Base-by-base conservation (phyloP, 2,113 vertebrate species). In the Chaenocephalus aceratus region DNA sequence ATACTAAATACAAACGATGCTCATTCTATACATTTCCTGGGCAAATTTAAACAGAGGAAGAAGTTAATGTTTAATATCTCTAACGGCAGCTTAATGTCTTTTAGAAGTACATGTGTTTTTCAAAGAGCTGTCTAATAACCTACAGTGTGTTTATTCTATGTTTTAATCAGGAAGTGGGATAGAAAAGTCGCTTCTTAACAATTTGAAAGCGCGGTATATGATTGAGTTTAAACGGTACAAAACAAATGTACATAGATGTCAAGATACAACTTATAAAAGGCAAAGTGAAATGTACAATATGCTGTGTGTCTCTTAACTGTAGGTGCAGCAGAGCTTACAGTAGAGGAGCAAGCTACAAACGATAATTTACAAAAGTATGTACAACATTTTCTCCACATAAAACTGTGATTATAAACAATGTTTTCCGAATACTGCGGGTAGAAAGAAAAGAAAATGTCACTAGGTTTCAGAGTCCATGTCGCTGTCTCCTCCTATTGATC, bases 401-500 rank as follows among this genome's bases (percentile, higher is more conserved):
- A 82, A 75, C 46, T 10, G 46, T 12, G 4, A 74, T 36, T 71
- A 44, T 44, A 60, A 72, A 58, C 52, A 21, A 26, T 30, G 45
- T 73, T 60, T 65, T 58, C 18, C 46, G 41, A 46, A 56, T 72
- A 21, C n/a, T 23, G 10, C 0, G 44, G 12, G 6, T 45, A 52
- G 46, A 14, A 7, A 41, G 36, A 46, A 23, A 64, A 15, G 1
- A 41, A 36, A 49, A 23, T 5, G 14, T 1, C 26, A 52, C 78
- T 94, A 95, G 75, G 82, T 92, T 79, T 99, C 97, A 0, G 97
- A 98, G 92, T 99, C 98, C 88, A 98, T 90, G 90, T 99, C 97
- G 68, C 96, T 99, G 92, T 99, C 98, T 84, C 96, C 97, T 41
- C 96, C 97, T 54, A 97, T 96, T 14, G 98, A 99, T 84, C 96